Conservation (phyloP, 2,113 vertebrate species). For the Oreotrochilus melanogaster region DNA sequence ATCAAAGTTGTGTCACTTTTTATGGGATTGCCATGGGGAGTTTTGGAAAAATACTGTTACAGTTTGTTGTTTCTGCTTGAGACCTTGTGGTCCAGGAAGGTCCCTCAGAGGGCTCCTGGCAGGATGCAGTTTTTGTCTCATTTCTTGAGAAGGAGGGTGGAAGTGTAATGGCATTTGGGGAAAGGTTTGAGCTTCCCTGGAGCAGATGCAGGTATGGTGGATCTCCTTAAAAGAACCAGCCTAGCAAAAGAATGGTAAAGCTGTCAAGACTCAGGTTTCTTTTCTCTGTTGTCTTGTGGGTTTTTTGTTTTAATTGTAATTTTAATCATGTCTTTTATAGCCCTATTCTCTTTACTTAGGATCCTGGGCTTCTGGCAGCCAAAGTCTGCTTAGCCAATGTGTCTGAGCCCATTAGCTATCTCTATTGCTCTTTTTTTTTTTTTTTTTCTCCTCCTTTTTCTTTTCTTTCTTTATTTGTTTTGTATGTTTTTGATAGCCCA, state of each 20-base stretch:
- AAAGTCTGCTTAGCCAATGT: not conserved
- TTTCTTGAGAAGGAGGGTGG: not conserved
- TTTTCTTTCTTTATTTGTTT: not conserved
- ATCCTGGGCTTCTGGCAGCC: not conserved
- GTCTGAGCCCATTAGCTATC: not conserved
- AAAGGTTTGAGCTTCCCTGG: not conserved
- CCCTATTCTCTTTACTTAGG: not conserved
- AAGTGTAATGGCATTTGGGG: not conserved
- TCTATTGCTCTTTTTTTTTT: not conserved
- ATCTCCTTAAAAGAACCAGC: not conserved
- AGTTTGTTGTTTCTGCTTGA: not conserved
- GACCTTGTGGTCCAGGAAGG: not conserved
- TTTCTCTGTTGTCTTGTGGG: not conserved
- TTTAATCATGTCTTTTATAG: not conserved
- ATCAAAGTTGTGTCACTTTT: not conserved
- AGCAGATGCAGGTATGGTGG: accelerated
- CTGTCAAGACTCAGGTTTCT: not conserved
- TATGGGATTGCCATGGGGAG: not conserved
- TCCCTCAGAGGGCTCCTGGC: accelerated
- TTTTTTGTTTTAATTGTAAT: not conserved
- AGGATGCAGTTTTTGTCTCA: not conserved
- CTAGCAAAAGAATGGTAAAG: not conserved
- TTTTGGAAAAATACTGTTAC: not conserved
- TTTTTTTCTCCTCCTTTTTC: not conserved
- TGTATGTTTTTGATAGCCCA: not conserved